Percentiles rank a stretch among this genome's conserved stretches.
Conservation (phyloP, 1,140 invertebrate genomes). For the Dryas iulia region DNA sequence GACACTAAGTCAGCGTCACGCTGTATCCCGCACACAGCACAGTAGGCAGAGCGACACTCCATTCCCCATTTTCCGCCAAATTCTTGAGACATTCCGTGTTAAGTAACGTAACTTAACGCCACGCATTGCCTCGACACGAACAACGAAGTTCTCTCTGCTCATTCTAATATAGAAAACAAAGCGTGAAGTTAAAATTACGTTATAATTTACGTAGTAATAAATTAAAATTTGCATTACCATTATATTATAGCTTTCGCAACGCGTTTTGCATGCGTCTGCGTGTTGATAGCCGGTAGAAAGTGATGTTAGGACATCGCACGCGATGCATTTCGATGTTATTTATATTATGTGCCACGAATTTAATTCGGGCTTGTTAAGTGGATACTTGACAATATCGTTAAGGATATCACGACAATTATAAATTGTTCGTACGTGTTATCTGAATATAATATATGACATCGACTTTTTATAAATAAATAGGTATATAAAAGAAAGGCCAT, state of each 20-base stretch:
- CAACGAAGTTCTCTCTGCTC: too few species aligned
- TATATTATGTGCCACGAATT: slow-evolving; percentile 5
- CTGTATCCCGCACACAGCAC: too few species aligned
- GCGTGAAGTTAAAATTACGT: neutral
- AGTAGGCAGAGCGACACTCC: neutral
- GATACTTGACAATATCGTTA: neutral
- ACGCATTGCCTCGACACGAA: neutral
- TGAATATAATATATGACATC: neutral
- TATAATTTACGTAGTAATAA: neutral
- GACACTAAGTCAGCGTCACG: too few species aligned
- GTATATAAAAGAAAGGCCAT: too few species aligned
- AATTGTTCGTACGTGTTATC: neutral
- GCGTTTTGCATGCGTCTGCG: slow-evolving; percentile 33
- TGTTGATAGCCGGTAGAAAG: slow-evolving; percentile 29
- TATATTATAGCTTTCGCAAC: slow-evolving; percentile 39
- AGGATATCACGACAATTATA: neutral
- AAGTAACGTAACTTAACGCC: neutral
- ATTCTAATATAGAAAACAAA: too few species aligned
- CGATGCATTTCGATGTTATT: slow-evolving; percentile 31
- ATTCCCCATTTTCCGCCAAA: neutral
- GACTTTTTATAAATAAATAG: neutral
- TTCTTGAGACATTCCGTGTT: neutral
- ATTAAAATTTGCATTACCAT: slow-evolving; percentile 20
- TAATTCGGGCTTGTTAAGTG: neutral
- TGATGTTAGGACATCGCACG: slow-evolving; percentile 33